Conservation (phyloP, 2,113 vertebrate genomes). For the human (Homo sapiens) region DNA sequence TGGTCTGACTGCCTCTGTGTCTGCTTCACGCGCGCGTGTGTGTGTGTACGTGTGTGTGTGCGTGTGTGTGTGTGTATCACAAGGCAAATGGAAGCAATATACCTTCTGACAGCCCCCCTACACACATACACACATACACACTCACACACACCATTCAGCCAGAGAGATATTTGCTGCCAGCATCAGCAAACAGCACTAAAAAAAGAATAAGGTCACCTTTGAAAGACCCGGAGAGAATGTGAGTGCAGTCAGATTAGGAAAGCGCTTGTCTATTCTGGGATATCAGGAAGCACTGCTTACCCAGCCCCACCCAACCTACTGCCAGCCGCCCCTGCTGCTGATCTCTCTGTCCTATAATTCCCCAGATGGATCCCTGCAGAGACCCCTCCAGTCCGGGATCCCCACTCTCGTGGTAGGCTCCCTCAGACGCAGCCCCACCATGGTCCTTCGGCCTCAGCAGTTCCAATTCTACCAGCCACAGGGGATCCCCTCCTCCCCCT, state of each 20-base stretch:
- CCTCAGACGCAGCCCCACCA: constrained; percentile 76
- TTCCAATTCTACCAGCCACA: constrained; percentile 83
- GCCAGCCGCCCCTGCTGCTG: not conserved
- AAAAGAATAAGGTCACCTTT: constrained; percentile 61
- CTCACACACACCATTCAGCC: not conserved
- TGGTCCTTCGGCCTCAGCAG: constrained; percentile 74
- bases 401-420: constrained; percentile 78
- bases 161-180: constrained; percentile 8
- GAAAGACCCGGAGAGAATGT: constrained; percentile 49
- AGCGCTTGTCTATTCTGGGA: constrained; percentile 47
- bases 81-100: not conserved
- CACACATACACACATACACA: not conserved
- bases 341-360: constrained; percentile 10
- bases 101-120: not conserved
- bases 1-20: not conserved
- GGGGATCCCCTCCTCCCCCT: constrained; percentile 46
- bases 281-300: not conserved
- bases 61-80: not conserved
- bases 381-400: constrained; percentile 79
- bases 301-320: not conserved
- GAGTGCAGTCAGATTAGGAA: not conserved
- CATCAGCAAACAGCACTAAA: constrained; percentile 52
- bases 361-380: constrained; percentile 85
- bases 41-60: not conserved
- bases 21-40: not conserved